Percentiles rank a stretch among this genome's conserved stretches.
These are phyloP conservation scores for Tachuris rubrigastra DNA, from an alignment of 2,113 vertebrate species.

Conservation along the genomic window DNA sequence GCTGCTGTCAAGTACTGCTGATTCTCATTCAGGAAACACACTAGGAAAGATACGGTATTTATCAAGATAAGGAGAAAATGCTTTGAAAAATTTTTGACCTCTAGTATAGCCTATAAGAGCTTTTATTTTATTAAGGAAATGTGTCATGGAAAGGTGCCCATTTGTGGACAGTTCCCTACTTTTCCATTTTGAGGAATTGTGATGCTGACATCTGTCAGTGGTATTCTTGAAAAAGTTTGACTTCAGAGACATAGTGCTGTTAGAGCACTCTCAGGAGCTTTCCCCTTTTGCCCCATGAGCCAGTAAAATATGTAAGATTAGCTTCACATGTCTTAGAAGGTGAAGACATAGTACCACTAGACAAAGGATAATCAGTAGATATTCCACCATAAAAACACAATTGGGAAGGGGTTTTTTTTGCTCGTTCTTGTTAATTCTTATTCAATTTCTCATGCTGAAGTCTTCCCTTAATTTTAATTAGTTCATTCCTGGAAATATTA, in stretches of 20 bases:
- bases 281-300: background rate
- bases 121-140: background rate
- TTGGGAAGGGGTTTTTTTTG: background rate
- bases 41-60: background rate
- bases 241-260: background rate
- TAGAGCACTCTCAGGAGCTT: background rate
- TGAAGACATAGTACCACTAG: background rate
- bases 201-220: background rate
- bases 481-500: background rate
- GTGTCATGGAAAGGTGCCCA: fast-evolving
- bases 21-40: constrained; percentile 25
- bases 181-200: background rate
- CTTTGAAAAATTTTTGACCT: background rate
- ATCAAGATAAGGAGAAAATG: background rate
- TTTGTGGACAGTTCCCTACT: fast-evolving
- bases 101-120: background rate
- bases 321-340: background rate
- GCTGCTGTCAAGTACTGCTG: constrained; percentile 11
- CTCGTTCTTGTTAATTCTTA: background rate
- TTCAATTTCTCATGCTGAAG: background rate
- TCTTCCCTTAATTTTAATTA: background rate
- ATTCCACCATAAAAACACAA: background rate
- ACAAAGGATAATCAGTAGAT: background rate
- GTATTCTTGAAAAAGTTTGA: background rate
- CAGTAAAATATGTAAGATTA: background rate